Conservation (phyloP, 2,113 vertebrate genomes). For the Australoheros scitulus region DNA sequence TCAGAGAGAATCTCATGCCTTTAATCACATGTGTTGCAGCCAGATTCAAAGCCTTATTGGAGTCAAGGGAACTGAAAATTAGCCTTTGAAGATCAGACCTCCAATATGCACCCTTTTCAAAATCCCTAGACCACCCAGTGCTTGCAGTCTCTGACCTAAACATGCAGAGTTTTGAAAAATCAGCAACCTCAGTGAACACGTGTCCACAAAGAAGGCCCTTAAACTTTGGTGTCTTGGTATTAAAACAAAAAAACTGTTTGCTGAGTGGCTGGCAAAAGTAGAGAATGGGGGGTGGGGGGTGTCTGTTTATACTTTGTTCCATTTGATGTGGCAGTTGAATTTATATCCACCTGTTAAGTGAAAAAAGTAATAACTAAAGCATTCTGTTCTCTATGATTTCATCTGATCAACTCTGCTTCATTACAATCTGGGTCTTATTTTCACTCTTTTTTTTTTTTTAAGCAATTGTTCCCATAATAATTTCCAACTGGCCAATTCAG, state of each 20-base stretch:
- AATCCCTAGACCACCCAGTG: neutral
- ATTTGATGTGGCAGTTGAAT: neutral
- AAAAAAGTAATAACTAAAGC: neutral
- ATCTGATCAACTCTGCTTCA: neutral
- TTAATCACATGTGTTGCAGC: slow-evolving; percentile 32
- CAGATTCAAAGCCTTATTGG: slow-evolving; percentile 38
- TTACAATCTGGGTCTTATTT: neutral
- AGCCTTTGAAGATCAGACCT: slow-evolving; percentile 43
- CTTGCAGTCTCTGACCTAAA: neutral
- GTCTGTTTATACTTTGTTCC: neutral
- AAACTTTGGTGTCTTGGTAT: neutral
- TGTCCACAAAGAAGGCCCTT: neutral
- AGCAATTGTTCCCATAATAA: no score
- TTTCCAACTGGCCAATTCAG: neutral
- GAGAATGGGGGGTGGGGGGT: neutral
- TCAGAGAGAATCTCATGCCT: slow-evolving; percentile 5
- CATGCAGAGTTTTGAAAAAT: neutral
- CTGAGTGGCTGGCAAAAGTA: slow-evolving; percentile 19
- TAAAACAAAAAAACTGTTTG: no score
- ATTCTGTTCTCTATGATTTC: neutral
- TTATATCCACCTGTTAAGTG: neutral
- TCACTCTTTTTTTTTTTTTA: neutral
- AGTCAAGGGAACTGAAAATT: slow-evolving; percentile 21
- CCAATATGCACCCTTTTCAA: neutral
- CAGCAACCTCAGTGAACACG: neutral